Base-by-base conservation (phyloP, 2,888 invertebrate genomes). In the Tuberolachnus salignus region DNA sequence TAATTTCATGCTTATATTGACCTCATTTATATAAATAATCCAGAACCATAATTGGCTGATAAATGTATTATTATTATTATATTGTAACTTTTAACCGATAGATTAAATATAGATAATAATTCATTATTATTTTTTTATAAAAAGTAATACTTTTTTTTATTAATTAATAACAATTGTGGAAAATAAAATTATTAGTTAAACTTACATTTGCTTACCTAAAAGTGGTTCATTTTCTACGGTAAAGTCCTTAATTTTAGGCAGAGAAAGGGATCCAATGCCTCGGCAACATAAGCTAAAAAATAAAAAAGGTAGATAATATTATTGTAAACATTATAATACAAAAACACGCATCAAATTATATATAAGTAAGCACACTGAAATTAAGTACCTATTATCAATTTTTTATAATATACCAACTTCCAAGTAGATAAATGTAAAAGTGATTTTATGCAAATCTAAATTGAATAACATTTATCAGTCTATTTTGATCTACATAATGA, bases 161-260 rank as follows among this genome's bases (percentile, higher is more conserved):
- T 34, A 4, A 34, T 34, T 34, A 34, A 34, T 6, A 19, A 53
- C 6, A 19, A 53, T 53, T 10, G n/a, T 67, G 2, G 8, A n/a
- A n/a, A 34, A 67, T 13, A 53, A 19, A 6, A 13, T 53, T 69
- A 42, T 21, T 49, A 73, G 19, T 23, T 46, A 66, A 34, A 75
- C 66, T 75, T 26, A 78, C 75, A 66, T 57, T 72, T 49, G 82
- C 83, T 84, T 83, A 85, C 85, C 87, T 23, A 93, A 86, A 59
- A 95, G 86, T 0, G 94, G 94, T 85, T 95, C 95, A 87, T 95
- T 95, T 84, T 88, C 86, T 11, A 93, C 88, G 8, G 86, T 86
- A 84, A 91, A 91, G 82, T 94, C 92, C 42, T 89, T 87, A 19
- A 93, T 85, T 82, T 89, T 89, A 51, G 89, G 86, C 53, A 90